A percentile compares a stretch with the other conserved stretches of the same genome.
These are phyloP conservation scores for Drosophila athabasca DNA, from an alignment of 1,140 invertebrate genomes.

Conservation along the genomic window DNA sequence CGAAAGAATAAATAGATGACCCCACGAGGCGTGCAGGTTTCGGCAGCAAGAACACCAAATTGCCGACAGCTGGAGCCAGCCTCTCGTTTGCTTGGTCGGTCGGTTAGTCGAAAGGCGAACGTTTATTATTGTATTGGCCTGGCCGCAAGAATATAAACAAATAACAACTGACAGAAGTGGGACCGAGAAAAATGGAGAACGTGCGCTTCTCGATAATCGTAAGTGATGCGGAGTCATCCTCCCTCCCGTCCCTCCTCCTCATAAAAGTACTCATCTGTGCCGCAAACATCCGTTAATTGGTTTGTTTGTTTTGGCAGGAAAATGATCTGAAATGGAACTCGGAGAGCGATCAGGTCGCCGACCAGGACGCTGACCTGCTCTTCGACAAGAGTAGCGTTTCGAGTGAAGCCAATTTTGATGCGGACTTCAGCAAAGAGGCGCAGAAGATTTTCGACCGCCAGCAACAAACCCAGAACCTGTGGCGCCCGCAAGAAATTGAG, in stretches of 20 bases:
- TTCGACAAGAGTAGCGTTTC: conserved; percentile 84
- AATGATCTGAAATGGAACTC: conserved; percentile 82
- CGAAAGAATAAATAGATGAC: conserved; percentile 29
- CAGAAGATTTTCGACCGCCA: conserved; percentile 73
- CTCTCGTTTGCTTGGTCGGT: conserved; percentile 19
- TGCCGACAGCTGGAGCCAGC: conserved; percentile 47
- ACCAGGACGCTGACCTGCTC: conserved; percentile 55
- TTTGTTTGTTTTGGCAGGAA: conserved; percentile 70
- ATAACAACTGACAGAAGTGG: conserved; percentile 41
- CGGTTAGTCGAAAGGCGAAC: conserved; percentile 28
- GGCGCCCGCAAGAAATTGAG: conserved; percentile 82
- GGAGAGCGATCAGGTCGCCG: conserved; percentile 64
- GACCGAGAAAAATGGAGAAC: conserved; percentile 71
- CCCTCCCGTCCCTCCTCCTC: background rate
- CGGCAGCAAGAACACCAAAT: conserved; percentile 14
- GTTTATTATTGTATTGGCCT: conserved; percentile 63
- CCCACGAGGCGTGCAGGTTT: background rate
- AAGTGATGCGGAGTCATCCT: conserved; percentile 56
- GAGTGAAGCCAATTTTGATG: conserved; percentile 84
- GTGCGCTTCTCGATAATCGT: conserved; percentile 83
- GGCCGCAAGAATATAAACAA: conserved; percentile 60
- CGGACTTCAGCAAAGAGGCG: conserved; percentile 80
- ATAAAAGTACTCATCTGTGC: too few relatives aligned
- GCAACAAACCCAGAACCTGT: conserved; percentile 82
- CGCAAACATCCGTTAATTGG: conserved; percentile 14